Evolutionary conservation across 2,888 invertebrate species (phyloP), one percentile per base, ranked within the genome.

Genomic region (Teleiodes luculella): DNA sequence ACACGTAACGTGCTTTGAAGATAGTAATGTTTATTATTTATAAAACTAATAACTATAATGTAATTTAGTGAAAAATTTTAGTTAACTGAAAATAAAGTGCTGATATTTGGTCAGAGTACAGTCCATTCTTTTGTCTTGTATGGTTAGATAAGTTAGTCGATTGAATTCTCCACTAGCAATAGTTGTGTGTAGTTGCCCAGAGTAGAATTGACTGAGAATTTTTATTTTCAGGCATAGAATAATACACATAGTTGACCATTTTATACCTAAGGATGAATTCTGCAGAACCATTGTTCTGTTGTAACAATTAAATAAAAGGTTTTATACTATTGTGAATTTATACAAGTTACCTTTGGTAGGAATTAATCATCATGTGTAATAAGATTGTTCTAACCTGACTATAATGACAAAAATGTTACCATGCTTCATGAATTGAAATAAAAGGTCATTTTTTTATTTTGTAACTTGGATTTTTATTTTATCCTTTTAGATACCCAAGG

Each of bases 381-480:
- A 79, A 82, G 49, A 83, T 79, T 85, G 80, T 86, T 86, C 82
- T 85, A 84, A 86, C 80, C 78, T 78, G 74, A 70, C 82, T 67
- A 78, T 73, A 76, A 81, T 76, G 78, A 82, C 76, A 82, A 56
- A 46, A 82, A 83, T 88, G 88, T 88, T 89, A 88, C 86, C 88
- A 84, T 82, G 87, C 88, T 88, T 88, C 81, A 84, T 82, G 76
- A 88, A 87, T 85, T 86, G 80, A 85, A 86, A 80, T 85, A 86
- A 87, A 87, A 86, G 82, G 86, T 87, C 82, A 86, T 88, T 88
- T 89, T 24, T 83, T 87, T 88, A 88, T 88, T 88, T 88, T 88
- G 85, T 88, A 86, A 57, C 63, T 55, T 57, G 56, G 70, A 66
- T 70, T 84, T 86, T 86, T 63, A 77, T 79, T 83, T 43, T 1